Conservation (phyloP, 2,113 vertebrate genomes). For the Corvus moneduloides region DNA sequence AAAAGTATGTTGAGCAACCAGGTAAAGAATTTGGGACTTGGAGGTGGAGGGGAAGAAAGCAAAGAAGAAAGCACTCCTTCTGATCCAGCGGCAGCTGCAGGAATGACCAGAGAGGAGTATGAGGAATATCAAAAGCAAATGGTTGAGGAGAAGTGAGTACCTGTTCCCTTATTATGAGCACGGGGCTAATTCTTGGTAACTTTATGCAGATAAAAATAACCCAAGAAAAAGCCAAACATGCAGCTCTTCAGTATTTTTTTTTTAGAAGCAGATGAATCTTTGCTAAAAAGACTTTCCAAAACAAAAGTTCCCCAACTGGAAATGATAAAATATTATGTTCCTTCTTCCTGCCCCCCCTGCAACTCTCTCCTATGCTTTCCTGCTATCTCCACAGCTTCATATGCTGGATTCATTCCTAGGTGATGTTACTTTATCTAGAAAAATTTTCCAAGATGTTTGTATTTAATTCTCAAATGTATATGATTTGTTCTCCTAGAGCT, state of each 20-base stretch:
- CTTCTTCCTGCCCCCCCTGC: background rate
- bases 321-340: background rate
- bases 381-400: background rate
- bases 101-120: slow-evolving; percentile 95
- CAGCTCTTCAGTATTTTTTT: background rate
- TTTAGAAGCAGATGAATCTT: background rate
- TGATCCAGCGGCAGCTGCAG: slow-evolving; percentile 89
- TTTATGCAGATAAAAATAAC: background rate
- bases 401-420: background rate
- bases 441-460: background rate
- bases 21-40: slow-evolving; percentile 90
- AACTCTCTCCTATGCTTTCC: background rate
- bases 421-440: background rate
- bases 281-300: background rate
- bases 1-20: slow-evolving; percentile 92
- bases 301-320: background rate
- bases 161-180: background rate
- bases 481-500: background rate
- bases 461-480: background rate
- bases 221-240: background rate
- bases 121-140: slow-evolving; percentile 97
- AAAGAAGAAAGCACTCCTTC: slow-evolving; percentile 84
- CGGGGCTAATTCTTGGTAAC: background rate
- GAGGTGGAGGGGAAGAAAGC: slow-evolving; percentile 85
- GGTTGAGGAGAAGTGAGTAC: slow-evolving; percentile 98